Base-by-base conservation (phyloP, 2,113 vertebrate species). In the Mustelus asterias region DNA sequence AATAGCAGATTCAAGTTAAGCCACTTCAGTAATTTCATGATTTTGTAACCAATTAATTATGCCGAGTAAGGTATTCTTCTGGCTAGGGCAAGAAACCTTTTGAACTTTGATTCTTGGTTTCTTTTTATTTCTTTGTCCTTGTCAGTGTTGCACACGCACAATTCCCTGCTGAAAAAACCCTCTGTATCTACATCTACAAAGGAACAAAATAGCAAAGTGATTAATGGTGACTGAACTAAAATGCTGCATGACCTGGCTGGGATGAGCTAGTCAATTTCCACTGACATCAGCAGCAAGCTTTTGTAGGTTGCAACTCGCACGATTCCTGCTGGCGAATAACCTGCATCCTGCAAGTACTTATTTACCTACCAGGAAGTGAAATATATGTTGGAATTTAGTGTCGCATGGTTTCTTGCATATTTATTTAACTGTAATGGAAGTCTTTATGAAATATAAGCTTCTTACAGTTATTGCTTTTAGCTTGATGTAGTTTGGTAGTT, bases 71-170 rank as follows among this genome's bases (percentile, higher is more conserved):
- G n/a, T 69, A 94, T 94, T 67, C 54, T 76, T 95, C 94, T 33
- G 67, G 69, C 44, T 14, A 72, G 94, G 94, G 94, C 70, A 69
- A 95, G n/a, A 29, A 95, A 48, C 94, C 94, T 72, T 76, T 48
- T 95, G 69, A 95, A 72, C 94, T 95, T 72, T 76, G 94, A 76
- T 72, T 76, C 94, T 54, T 54, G 26, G 41, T 95, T 95, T 44
- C 94, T 95, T 95, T 72, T 95, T 95, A 95, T 70, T 95, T 76
- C 94, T 76, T 72, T 76, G 67, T 95, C 94, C 69, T 95, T 95
- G 94, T 95, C 94, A 72, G 67, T 44, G 41, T 95, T 95, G 41
- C 41, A 95, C 94, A 95, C 54, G 69, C 44, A 76, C 69, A 95
- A 95, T 95, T 95, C 94, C 94, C 94, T 95, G 94, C 94, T 95